Evolutionary conservation across 1,140 invertebrate species (phyloP).

Genomic region (Carposina sasakii): DNA sequence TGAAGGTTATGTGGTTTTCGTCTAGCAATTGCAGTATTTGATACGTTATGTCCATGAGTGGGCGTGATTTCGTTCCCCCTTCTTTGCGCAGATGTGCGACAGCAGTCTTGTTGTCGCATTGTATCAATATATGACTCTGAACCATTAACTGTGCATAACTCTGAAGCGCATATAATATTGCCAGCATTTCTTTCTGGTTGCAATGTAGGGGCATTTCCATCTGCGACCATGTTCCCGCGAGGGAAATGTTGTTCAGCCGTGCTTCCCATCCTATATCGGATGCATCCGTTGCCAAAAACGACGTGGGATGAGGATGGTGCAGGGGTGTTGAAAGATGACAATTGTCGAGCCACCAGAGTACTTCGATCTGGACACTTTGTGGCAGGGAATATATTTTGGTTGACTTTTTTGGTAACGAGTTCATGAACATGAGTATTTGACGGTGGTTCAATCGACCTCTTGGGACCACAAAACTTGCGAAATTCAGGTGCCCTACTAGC

Average conservation of each 20-base stretch:
- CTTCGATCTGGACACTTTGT: neutral
- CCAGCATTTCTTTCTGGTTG: slow-evolving; percentile 12
- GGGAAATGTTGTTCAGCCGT: slow-evolving; percentile 17
- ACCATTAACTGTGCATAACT: neutral
- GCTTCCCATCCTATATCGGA: slow-evolving; percentile 30
- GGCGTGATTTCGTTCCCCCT: slow-evolving; percentile 30
- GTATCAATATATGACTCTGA: slow-evolving; percentile 14
- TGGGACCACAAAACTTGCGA: neutral
- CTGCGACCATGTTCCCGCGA: slow-evolving; percentile 18
- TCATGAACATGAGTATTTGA: neutral
- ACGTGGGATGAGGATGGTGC: neutral
- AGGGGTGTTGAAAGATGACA: neutral
- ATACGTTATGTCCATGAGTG: slow-evolving; percentile 27
- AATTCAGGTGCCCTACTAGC: neutral
- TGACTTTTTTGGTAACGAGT: neutral
- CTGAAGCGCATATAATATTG: slow-evolving; percentile 19
- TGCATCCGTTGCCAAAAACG: slow-evolving; percentile 30
- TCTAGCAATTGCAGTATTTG: slow-evolving; percentile 15
- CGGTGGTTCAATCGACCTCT: slow-evolving; percentile 1
- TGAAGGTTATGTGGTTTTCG: neutral
- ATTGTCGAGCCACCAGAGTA: neutral
- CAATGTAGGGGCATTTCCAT: slow-evolving; percentile 21
- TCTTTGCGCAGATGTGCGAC: slow-evolving; percentile 19
- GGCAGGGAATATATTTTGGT: neutral
- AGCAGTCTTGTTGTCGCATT: slow-evolving; percentile 33